Percentiles rank a stretch among this genome's conserved stretches.
Conservation (phyloP, 2,797 vertebrate genomes). For the Sebastes minor region DNA sequence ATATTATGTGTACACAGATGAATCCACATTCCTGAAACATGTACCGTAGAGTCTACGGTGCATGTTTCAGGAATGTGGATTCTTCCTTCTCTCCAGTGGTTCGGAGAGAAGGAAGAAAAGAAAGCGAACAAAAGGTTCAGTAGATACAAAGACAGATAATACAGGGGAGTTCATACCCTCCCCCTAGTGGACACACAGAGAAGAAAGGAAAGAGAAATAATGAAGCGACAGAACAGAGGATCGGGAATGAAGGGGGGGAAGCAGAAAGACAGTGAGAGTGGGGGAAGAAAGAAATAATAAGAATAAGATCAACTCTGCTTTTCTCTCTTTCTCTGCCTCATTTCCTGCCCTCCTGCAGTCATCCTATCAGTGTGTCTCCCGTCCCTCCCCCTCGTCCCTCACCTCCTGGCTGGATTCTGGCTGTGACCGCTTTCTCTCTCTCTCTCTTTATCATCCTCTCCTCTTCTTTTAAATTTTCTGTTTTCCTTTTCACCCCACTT, state of each 20-base stretch:
- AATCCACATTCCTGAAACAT: not conserved
- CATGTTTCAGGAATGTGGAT: not conserved
- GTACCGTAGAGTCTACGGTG: not conserved
- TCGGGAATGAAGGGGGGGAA: not conserved
- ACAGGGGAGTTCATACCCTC: not conserved
- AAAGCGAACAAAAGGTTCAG: not conserved
- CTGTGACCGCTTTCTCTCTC: conserved; percentile 18
- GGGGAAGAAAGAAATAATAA: conserved; percentile 13
- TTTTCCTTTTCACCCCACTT: not conserved
- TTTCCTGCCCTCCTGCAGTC: conserved; percentile 46
- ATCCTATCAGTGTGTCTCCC: conserved; percentile 36
- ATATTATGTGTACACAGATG: not conserved
- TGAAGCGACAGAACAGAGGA: not conserved
- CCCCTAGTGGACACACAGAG: conserved; percentile 27
- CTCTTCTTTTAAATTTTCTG: too few relatives aligned
- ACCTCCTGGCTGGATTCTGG: conserved; percentile 36
- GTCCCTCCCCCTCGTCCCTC: conserved; percentile 4
- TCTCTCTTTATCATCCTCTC: not conserved
- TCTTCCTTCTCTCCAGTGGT: not conserved
- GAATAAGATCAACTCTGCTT: conserved; percentile 38
- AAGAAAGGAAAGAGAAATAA: not conserved
- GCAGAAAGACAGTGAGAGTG: not conserved
- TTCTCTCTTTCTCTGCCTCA: conserved; percentile 53
- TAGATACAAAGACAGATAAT: not conserved
- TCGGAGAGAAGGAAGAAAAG: not conserved